Evolutionary conservation across 2,888 invertebrate species (phyloP), one percentile per base, ranked within the genome.

Genomic region (Lucinisca nassula): DNA sequence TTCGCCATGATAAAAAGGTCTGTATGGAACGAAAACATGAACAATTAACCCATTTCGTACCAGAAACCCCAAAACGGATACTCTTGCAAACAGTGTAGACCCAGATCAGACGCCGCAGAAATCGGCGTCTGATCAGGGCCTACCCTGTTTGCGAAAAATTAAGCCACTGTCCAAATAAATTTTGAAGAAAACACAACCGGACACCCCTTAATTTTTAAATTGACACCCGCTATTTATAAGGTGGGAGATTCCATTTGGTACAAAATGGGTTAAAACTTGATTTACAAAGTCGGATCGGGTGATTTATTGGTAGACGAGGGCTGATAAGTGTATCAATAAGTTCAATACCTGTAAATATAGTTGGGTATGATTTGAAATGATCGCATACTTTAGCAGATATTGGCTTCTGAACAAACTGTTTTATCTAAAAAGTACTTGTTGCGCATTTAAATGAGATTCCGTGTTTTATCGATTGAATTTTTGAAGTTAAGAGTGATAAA

Each of bases 321-420:
- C 8, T 55, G 55, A 55, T 55, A 55, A 55, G 55, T 55, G n/a
- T 55, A 55, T 55, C 55, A 55, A 55, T n/a, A 55, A 45, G 55
- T 55, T 55, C 55, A 55, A 55, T 55, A 55, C n/a, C 21, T 55
- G 55, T n/a, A 55, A 55, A 55, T 55, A 55, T 55, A 55, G 61
- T 30, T 61, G 27, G 6, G 30, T 61, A 61, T 24, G 61, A 30
- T 24, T 61, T 61, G 61, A 61, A 61, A 61, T 61, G 61, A 61
- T 27, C 30, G 30, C 8, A 30, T 30, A 61, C 61, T 30, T 30
- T 10, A 67, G 67, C 35, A 30, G 67, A 67, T 67, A 67, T 30
- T 21, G 35, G 35, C 67, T 67, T 35, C 67, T 21, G 67, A 30
- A 35, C 35, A 67, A 67, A 67, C 67, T 35, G 17, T 67, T 67